These are phyloP conservation scores for Antechinus stuartii DNA, from an alignment of 2,113 vertebrate species.

Conservation along the genomic window DNA sequence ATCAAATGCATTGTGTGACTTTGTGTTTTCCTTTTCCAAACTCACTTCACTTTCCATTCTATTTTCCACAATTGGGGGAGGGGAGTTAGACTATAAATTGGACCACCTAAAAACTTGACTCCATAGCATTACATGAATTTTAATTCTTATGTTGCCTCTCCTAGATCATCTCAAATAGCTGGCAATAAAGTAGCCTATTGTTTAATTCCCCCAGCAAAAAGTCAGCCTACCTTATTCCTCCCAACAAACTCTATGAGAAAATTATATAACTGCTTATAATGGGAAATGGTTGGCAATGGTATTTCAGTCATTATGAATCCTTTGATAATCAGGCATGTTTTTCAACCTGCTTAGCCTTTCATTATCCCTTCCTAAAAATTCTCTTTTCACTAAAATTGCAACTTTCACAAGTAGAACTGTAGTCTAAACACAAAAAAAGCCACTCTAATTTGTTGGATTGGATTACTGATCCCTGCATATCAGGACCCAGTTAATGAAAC, in stretches of 20 bases:
- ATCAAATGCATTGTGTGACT: neutral
- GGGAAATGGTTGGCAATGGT: slow-evolving; percentile 38
- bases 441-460: slow-evolving; percentile 13
- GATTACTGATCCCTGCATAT: slow-evolving; percentile 19
- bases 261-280: slow-evolving; percentile 27
- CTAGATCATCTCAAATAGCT: slow-evolving; percentile 31
- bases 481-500: slow-evolving; percentile 28
- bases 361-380: slow-evolving; percentile 54
- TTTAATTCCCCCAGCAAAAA: slow-evolving; percentile 23
- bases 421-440: slow-evolving; percentile 32
- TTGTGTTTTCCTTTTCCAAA: neutral
- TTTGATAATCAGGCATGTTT: slow-evolving; percentile 39
- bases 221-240: neutral
- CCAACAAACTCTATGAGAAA: slow-evolving; percentile 38
- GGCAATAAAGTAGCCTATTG: neutral
- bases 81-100: neutral
- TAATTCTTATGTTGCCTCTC: slow-evolving; percentile 27
- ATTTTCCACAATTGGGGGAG: neutral
- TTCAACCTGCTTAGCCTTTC: slow-evolving; percentile 53
- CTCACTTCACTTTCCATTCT: neutral
- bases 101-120: neutral
- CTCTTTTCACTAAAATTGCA: slow-evolving; percentile 54
- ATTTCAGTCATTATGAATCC: slow-evolving; percentile 56
- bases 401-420: slow-evolving; percentile 39
- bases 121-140: neutral